Evolutionary conservation across 1,140 invertebrate species (phyloP).

Genomic region (Plectus sambesii): DNA sequence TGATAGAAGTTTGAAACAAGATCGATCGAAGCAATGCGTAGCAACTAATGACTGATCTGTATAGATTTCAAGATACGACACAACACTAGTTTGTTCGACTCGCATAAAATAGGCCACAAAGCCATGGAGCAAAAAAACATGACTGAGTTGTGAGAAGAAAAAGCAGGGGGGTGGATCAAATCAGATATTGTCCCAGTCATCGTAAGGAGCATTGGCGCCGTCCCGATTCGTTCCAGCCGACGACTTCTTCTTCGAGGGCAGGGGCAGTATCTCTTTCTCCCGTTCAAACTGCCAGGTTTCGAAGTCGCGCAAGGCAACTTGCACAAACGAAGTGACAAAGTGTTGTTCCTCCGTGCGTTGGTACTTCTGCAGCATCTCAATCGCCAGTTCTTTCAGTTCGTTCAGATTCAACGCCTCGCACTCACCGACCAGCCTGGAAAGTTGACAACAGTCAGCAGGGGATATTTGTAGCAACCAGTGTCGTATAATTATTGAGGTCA

Average conservation of each 20-base stretch:
- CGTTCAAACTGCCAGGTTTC: constrained; percentile 43
- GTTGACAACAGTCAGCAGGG: too few species aligned
- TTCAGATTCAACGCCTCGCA: constrained; percentile 41
- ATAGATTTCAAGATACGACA: too few species aligned
- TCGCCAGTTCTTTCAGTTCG: constrained; percentile 39
- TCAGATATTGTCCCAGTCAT: constrained; percentile 29
- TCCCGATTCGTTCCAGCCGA: constrained; percentile 20
- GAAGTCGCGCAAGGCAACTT: constrained; percentile 36
- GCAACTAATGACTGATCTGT: too few species aligned
- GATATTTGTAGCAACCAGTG: not conserved
- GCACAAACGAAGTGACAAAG: constrained; percentile 40
- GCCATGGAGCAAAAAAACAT: too few species aligned
- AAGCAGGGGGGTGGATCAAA: too few species aligned
- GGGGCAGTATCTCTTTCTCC: constrained; percentile 32
- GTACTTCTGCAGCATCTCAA: constrained; percentile 42
- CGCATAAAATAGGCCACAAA: too few species aligned
- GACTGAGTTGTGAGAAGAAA: too few species aligned
- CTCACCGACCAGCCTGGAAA: constrained; percentile 39
- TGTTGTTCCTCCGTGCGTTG: constrained; percentile 42
- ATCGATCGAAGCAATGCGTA: too few species aligned
- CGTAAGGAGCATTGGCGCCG: constrained; percentile 21
- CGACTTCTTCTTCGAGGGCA: constrained; percentile 26
- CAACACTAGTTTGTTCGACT: too few species aligned
- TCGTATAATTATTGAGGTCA: too few species aligned
- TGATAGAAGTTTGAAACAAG: too few species aligned